Percentiles rank a stretch among this genome's conserved stretches.
Evolutionary conservation across 2,113 vertebrate genomes (phyloP).

Genomic region (Sprattus sprattus): DNA sequence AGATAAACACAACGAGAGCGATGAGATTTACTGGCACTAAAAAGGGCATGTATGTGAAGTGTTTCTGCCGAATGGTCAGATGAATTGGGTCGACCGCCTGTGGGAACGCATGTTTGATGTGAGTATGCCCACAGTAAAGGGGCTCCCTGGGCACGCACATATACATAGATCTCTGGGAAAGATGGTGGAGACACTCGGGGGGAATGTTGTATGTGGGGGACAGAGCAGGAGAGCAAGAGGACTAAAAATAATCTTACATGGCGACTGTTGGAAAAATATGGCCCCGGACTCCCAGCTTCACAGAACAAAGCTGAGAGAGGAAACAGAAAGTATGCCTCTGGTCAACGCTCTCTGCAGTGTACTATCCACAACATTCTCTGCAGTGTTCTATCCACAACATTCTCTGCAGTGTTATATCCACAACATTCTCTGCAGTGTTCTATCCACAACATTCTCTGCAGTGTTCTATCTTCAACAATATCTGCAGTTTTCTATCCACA

Average conservation of each 20-base stretch:
- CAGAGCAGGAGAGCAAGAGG: conserved; percentile 56
- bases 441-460: too few relatives aligned
- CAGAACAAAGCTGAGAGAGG: conserved; percentile 46
- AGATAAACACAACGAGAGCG: neutral
- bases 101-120: conserved; percentile 49
- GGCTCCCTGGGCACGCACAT: conserved; percentile 48
- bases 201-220: conserved; percentile 59
- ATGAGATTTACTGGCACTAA: neutral
- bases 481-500: neutral
- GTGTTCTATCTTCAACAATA: too few relatives aligned
- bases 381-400: too few relatives aligned
- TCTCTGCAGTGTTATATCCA: too few relatives aligned
- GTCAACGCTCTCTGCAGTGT: neutral
- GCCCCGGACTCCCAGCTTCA: conserved; percentile 46
- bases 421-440: too few relatives aligned
- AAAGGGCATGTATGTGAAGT: neutral
- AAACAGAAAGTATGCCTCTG: conserved; percentile 35
- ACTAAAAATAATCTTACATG: conserved; percentile 61
- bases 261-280: conserved; percentile 57
- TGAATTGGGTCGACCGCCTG: conserved; percentile 30
- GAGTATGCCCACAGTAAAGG: conserved; percentile 35
- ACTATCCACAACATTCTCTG: neutral
- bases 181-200: conserved; percentile 53
- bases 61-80: neutral
- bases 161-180: conserved; percentile 67